These are phyloP conservation scores for Triops cancriformis DNA, from an alignment of 1,140 invertebrate genomes.

Conservation along the genomic window DNA sequence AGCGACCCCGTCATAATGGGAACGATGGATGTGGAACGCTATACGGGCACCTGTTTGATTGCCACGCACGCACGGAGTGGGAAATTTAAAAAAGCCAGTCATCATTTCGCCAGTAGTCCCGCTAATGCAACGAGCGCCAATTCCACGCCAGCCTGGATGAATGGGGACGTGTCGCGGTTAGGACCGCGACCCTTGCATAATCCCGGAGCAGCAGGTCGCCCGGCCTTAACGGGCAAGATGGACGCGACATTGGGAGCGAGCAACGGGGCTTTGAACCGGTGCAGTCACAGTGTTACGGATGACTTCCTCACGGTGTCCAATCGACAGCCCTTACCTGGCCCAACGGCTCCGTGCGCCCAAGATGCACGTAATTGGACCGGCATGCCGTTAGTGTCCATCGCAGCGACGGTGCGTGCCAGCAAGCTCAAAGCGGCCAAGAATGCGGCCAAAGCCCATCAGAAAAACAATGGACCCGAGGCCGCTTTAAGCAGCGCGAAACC, in stretches of 20 bases:
- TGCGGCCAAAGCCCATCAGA: constrained; percentile 11
- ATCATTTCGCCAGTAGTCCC: neutral
- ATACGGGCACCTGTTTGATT: constrained; percentile 55
- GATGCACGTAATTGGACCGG: constrained; percentile 47
- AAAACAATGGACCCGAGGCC: neutral
- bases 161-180: neutral
- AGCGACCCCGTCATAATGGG: constrained; percentile 21
- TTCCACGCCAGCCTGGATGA: constrained; percentile 13
- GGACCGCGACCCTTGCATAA: neutral
- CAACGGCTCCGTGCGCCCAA: neutral
- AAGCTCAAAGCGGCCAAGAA: constrained; percentile 19
- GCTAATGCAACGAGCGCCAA: neutral
- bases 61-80: constrained; percentile 39
- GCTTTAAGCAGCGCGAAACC: neutral
- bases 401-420: constrained; percentile 36
- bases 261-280: constrained; percentile 1
- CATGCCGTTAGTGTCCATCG: constrained; percentile 57
- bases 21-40: constrained; percentile 51
- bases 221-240: neutral
- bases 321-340: neutral
- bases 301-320: constrained; percentile 10
- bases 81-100: constrained; percentile 19
- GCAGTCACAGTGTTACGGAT: constrained; percentile 10
- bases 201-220: neutral
- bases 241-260: neutral